Base-by-base conservation (phyloP, 2,888 invertebrate genomes). In the Alcis repandata region DNA sequence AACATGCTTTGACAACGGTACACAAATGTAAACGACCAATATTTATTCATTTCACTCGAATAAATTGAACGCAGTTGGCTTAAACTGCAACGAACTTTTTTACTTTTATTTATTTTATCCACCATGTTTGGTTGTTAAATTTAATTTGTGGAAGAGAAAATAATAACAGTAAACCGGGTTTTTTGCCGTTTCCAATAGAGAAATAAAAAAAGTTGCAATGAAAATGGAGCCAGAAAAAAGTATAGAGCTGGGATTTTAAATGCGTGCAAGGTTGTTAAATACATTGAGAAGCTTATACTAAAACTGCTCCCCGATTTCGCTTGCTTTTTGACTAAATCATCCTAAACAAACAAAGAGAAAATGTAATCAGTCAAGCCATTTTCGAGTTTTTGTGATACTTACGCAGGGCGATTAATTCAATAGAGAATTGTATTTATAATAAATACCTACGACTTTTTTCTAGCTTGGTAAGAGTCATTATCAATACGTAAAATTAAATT, bases 21-120 rank as follows among this genome's bases (percentile, higher is more conserved):
- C n/a, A 10, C 13, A 22, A n/a, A 41, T 10, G 36, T 59, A 56
- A 41, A 20, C 33, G n/a, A 38, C 45, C 32, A 58, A 43, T 45
- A 15, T 33, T 52, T 63, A 45, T 63, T 52, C n/a, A 41, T 17
- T 41, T n/a, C 56, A 33, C 22, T 15, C 19, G 15, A 53, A 64
- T 54, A 49, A 49, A 64, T 56, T 49, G 17, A n/a, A 10, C 53
- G 38, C 64, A 59, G 46, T 48, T 64, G 64, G 48, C 22, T 15
- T 13, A 17, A 59, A 64, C 43, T 53, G 64, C 64, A 49, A 1
- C 56, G 8, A 51, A 36, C 19, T 9, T 43, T 51, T 13, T 17
- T 20, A 10, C 32, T 33, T 57, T 52, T 52, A 59, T 36, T 43
- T 54, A 33, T 13, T 54, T 33, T 43, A 43, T 32, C 19, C 17